Evolutionary conservation across 2,113 vertebrate genomes (phyloP).

Genomic region (Malaclemys terrapin): DNA sequence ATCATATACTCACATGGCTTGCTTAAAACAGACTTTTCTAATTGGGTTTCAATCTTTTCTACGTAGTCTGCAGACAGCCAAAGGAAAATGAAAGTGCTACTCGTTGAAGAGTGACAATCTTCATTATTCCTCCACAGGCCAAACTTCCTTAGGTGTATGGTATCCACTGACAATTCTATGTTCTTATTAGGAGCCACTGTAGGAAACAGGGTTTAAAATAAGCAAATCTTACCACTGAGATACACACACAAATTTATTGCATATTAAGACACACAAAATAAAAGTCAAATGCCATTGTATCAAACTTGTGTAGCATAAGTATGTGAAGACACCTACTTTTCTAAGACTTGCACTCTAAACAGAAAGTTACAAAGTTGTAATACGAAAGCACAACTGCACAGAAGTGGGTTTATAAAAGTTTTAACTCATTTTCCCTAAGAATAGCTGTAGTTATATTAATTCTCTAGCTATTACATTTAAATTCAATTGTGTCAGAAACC

Average conservation of each 20-base stretch:
- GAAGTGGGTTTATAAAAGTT: not conserved
- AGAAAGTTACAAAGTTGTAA: not conserved
- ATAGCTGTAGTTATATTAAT: not conserved
- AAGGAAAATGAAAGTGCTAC: conserved; percentile 80
- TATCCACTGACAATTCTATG: conserved; percentile 77
- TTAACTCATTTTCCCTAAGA: rapidly evolving
- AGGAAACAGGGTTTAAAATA: conserved; percentile 45
- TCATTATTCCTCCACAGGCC: conserved; percentile 77
- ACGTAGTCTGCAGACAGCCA: conserved; percentile 84
- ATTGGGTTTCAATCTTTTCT: conserved; percentile 73
- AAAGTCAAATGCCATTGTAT: not conserved
- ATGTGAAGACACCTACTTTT: not conserved
- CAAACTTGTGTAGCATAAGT: not conserved
- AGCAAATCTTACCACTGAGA: not conserved
- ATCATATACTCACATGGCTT: conserved; percentile 80
- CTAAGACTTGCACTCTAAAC: not conserved
- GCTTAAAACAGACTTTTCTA: conserved; percentile 66
- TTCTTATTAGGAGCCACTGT: conserved; percentile 75
- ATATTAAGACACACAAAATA: rapidly evolving
- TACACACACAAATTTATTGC: not conserved
- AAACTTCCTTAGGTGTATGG: conserved; percentile 77
- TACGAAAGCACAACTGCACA: not conserved
- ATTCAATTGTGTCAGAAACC: not conserved
- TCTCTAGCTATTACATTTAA: not conserved
- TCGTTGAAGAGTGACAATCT: conserved; percentile 46